These are phyloP conservation scores for Hippocampus abdominalis DNA, from an alignment of 2,113 vertebrate genomes.

Conservation along the genomic window DNA sequence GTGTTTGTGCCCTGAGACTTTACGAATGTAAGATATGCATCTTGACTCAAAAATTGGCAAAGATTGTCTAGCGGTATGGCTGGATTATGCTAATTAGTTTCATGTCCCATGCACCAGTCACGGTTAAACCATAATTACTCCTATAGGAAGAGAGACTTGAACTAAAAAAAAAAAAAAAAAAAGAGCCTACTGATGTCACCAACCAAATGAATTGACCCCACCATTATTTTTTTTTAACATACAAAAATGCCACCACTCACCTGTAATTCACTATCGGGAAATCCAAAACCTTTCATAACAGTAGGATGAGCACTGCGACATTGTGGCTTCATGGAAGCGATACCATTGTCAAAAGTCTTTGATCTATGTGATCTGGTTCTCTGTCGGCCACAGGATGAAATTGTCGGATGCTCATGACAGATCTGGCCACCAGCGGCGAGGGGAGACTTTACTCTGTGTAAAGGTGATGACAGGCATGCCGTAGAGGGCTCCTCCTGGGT, in stretches of 20 bases:
- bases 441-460: conserved; percentile 55
- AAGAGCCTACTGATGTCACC: no score
- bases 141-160: no score
- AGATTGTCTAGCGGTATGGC: no score
- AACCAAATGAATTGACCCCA: not conserved
- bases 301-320: conserved; percentile 35
- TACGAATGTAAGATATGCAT: no score
- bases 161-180: no score
- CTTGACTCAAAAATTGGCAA: no score
- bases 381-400: conserved; percentile 34
- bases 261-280: conserved; percentile 48
- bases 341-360: conserved; percentile 62
- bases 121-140: no score
- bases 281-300: conserved; percentile 35
- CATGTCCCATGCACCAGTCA: no score
- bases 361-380: conserved; percentile 57
- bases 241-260: conserved; percentile 47
- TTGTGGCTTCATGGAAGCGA: conserved; percentile 34
- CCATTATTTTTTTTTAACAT: not conserved
- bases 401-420: conserved; percentile 13
- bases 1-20: no score
- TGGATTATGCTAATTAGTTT: no score
- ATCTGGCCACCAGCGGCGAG: conserved; percentile 56
- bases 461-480: not conserved
- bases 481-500: conserved; percentile 54